A percentile compares a stretch with the other conserved stretches of the same genome.
Conservation (phyloP, 2,797 vertebrate species). For the Coendou prehensilis region DNA sequence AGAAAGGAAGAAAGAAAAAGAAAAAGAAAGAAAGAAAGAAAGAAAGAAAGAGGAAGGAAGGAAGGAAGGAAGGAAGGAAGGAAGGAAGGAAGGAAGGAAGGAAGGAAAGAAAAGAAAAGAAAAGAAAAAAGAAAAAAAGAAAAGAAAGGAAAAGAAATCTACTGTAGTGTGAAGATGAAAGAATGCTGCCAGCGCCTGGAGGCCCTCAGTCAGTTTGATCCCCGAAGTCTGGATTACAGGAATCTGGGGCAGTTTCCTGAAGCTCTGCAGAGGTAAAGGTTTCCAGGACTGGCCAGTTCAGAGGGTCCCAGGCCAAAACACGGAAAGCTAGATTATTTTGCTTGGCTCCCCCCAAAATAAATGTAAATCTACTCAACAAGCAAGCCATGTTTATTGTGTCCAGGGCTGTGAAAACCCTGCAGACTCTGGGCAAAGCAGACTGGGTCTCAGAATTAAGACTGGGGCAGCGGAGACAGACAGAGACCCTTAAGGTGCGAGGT, state of each 20-base stretch:
- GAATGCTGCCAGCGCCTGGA: background rate
- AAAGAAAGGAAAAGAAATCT: background rate
- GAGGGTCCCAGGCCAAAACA: background rate
- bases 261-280: background rate
- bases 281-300: background rate
- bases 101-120: no score
- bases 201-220: background rate
- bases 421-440: background rate
- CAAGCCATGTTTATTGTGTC: background rate
- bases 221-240: background rate
- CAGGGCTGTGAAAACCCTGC: background rate
- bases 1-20: background rate
- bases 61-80: no score
- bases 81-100: no score
- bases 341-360: constrained; percentile 33
- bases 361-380: constrained; percentile 26
- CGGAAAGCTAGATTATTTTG: background rate
- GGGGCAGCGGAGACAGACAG: background rate
- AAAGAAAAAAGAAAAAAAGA: no score
- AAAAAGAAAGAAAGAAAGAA: background rate
- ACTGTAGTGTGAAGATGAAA: background rate
- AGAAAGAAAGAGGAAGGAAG: background rate
- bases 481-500: background rate
- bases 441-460: background rate
- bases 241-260: background rate